Base-by-base conservation (phyloP, 2,113 vertebrate genomes). In the Gadus chalcogrammus region DNA sequence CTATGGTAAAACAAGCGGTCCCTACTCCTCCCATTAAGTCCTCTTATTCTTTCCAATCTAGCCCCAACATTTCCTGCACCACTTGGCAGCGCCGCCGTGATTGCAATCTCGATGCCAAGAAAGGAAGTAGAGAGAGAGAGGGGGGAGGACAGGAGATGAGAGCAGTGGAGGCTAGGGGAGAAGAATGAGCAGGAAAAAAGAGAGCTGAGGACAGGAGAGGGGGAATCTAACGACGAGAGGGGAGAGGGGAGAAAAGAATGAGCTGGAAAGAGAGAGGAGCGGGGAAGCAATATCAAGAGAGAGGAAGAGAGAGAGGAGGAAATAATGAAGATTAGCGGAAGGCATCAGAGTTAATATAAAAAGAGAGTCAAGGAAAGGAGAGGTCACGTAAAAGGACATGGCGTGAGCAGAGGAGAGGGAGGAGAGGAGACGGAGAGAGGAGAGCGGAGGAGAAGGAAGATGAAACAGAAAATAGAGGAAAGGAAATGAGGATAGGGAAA, bases 91-190 rank as follows among this genome's bases (percentile, higher is more conserved):
- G 64, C 73, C 53, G 69, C 80, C 73, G 1, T 84, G 82, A 74
- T 79, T 85, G 85, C 78, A 86, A 86, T 87, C 89, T 79, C 42
- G 77, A 64, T 76, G 82, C 74, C 67, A 73, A 65, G 63, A 70
- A 74, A 77, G 66, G 69, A 35, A 15, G 24, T 15, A 27, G n/a
- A 55, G 6, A 16, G 55, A 71, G 69, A 24, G 67, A 27, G 31
- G 52, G 22, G 20, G 18, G 38, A 24, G 65, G 20, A 15, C 38
- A 15, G 72, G 42, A 24, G 65, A 15, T 42, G 42, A 15, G 64
- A 24, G 42, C 42, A 24, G 65, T 16, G 38, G 42, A 22, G 42
- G 20, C 15, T 38, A 65, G 18, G 35, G n/a, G 62, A 28, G 24
- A 28, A 28, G 31, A 17, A 2, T 68, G 67, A 72, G 68, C 8